Base-by-base conservation (phyloP, 2,888 invertebrate genomes). In the Microctonus aethiopoides region DNA sequence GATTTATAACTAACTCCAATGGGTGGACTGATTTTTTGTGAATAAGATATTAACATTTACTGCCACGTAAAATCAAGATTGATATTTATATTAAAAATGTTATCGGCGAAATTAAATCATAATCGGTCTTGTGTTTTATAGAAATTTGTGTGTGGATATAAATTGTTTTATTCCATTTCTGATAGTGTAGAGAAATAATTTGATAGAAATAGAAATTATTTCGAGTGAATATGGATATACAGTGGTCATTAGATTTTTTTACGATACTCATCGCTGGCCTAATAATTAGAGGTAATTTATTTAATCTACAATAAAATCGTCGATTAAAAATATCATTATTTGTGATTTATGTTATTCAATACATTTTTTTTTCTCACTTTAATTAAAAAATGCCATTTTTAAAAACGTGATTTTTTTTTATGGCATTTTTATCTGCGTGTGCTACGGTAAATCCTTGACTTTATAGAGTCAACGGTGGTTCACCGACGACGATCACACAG, bases 191-290 rank as follows among this genome's bases (percentile, higher is more conserved):
- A 11, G 7, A 29, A 36, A n/a, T 60, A 11, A 6, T 57, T 57
- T 16, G 26, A 24, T 24, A 41, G 24, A 41, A 46, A 29, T 13
- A 29, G 11, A 51, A 32, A 6, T 46, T 51, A n/a, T 16, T 22
- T 26, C 32, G 29, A 51, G 62, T 63, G 51, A 36, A 57, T 59
- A 69, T 69, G 69, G 69, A 69, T 69, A 64, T 34, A 41, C 69
- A 69, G 26, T 64, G 57, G 59, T 36, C 52, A 26, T 34, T 69
- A 11, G 60, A 69, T 54, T 32, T 64, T 24, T 26, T 65, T 29
- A 16, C 22, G 59, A 36, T 69, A 59, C 24, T 69, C 39, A 64
- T 69, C n/a, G 46, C 57, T 13, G 46, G 59, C 34, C 34, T 69
- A 36, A 51, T 69, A 36, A 34, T 69, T 22, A 68, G 63, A 68